These are phyloP conservation scores for Clepsis dumicolana DNA, from an alignment of 2,888 invertebrate genomes.

Conservation along the genomic window DNA sequence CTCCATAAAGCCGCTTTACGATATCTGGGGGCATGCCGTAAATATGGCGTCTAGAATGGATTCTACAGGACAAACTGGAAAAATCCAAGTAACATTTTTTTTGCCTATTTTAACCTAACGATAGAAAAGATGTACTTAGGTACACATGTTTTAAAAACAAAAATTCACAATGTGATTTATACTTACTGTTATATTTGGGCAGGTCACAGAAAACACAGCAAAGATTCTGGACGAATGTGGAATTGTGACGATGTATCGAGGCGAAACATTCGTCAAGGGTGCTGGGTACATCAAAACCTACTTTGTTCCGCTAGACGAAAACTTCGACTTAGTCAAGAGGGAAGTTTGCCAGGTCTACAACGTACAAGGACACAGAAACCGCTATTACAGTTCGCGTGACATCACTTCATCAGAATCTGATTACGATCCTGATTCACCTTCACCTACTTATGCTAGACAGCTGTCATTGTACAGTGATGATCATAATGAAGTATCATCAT, in stretches of 20 bases:
- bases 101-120: too few relatives aligned
- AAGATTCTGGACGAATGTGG: conserved; percentile 88
- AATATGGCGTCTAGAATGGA: conserved; percentile 99
- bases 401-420: conserved; percentile 52
- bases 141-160: too few relatives aligned
- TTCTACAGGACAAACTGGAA: conserved; percentile 93
- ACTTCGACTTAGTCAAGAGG: conserved; percentile 82
- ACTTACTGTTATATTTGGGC: conserved; percentile 33
- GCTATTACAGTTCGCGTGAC: conserved; percentile 61
- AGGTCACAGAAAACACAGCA: conserved; percentile 91
- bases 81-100: conserved; percentile 88
- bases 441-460: conserved; percentile 49
- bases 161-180: too few relatives aligned
- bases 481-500: conserved; percentile 13
- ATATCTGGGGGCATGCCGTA: conserved; percentile 98
- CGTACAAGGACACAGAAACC: conserved; percentile 57
- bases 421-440: conserved; percentile 51
- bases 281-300: conserved; percentile 90
- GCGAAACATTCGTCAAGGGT: conserved; percentile 91
- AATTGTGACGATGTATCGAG: conserved; percentile 89
- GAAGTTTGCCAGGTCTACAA: conserved; percentile 64
- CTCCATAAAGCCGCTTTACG: conserved; percentile 96
- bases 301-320: conserved; percentile 89
- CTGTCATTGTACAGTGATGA: conserved; percentile 20
- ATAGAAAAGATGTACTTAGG: too few relatives aligned